phyloP scores from a whole-genome alignment of 2,113 vertebrate genomes.

The Vulpes vulpes region DNA sequence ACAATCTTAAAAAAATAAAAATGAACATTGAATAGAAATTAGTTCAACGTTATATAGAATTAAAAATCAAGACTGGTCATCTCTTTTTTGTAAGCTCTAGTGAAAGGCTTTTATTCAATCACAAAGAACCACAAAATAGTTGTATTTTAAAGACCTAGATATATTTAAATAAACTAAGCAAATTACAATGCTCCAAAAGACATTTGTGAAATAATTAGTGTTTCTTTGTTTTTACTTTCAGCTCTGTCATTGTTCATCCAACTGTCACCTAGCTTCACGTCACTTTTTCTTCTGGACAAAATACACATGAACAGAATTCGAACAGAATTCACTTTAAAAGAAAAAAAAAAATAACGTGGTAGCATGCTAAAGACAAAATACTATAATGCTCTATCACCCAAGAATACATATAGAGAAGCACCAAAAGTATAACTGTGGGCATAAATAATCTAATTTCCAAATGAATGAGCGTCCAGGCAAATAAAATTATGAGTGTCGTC shows the following conservation, averaged over 20 bases:
- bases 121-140: constrained; percentile 36
- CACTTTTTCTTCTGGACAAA: constrained; percentile 27
- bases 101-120: constrained; percentile 61
- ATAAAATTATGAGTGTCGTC: background rate
- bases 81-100: background rate
- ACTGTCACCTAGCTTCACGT: background rate
- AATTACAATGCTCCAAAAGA: background rate
- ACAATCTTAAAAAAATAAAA: background rate
- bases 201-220: background rate
- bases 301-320: background rate
- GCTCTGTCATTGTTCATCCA: background rate
- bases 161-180: constrained; percentile 22
- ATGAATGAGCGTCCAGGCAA: constrained; percentile 17
- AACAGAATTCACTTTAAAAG: constrained; percentile 2
- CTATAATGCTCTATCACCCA: background rate
- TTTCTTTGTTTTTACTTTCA: constrained; percentile 37
- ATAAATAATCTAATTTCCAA: constrained; percentile 25
- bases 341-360: background rate
- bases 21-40: background rate
- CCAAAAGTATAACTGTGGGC: background rate
- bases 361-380: constrained; percentile 14
- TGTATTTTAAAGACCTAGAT: background rate
- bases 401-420: background rate
- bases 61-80: constrained; percentile 2
- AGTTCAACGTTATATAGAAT: constrained; percentile 15